phyloP scores from a whole-genome alignment of 2,888 invertebrate species.

The Dilophus febrilis region DNA sequence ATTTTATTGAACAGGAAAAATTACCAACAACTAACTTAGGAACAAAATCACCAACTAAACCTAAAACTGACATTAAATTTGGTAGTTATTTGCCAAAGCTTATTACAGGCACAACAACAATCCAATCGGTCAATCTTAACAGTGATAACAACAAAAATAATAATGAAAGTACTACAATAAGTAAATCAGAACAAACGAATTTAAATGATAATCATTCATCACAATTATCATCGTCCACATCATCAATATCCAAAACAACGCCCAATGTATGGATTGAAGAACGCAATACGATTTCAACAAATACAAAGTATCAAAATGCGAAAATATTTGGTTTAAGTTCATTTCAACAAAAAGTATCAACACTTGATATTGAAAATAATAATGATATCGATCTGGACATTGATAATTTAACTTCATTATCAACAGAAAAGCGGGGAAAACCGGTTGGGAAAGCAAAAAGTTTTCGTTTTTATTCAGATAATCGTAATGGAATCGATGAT shows the following conservation, averaged over 20 bases:
- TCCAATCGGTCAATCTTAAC: no score
- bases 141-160: no score
- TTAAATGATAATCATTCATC: no score
- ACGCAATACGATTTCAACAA: no score
- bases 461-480: slow-evolving; percentile 43
- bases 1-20: slow-evolving; percentile 27
- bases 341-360: slow-evolving; percentile 35
- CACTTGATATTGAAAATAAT: slow-evolving; percentile 26
- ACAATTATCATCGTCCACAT: no score
- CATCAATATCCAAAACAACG: no score
- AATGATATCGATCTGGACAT: slow-evolving; percentile 20
- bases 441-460: slow-evolving; percentile 55
- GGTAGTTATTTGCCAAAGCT: background rate
- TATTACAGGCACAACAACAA: background rate
- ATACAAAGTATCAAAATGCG: no score
- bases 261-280: no score
- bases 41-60: slow-evolving; percentile 8
- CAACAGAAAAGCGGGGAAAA: slow-evolving; percentile 31
- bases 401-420: slow-evolving; percentile 15
- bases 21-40: no score
- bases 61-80: slow-evolving; percentile 9
- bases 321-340: slow-evolving; percentile 32
- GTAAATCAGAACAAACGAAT: no score
- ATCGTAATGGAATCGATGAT: slow-evolving; percentile 9
- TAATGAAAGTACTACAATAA: no score